Percentiles rank a stretch among this genome's conserved stretches.
Conservation (phyloP, 2,113 vertebrate genomes). For the Mastomys coucha region DNA sequence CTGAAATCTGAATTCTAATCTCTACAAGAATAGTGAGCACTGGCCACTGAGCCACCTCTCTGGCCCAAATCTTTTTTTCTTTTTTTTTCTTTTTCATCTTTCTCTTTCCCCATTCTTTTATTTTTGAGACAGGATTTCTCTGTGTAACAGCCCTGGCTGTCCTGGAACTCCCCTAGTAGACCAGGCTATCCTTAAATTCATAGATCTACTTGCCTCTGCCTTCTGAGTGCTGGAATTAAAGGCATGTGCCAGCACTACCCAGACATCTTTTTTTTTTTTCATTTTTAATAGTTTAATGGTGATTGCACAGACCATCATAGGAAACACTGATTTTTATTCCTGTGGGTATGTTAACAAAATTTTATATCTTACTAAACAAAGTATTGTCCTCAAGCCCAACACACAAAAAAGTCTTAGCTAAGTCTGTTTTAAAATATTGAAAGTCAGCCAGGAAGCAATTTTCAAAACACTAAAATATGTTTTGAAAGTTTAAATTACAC, state of each 20-base stretch:
- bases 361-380: neutral
- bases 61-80: neutral
- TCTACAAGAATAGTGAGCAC: neutral
- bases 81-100: neutral
- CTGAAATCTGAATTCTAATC: neutral
- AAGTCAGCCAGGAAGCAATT: slow-evolving; percentile 21
- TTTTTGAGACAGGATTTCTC: neutral
- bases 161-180: neutral
- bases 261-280: neutral
- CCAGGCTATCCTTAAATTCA: neutral
- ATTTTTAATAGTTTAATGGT: slow-evolving; percentile 22
- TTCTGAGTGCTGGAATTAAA: neutral
- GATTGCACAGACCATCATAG: neutral
- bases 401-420: neutral
- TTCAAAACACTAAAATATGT: slow-evolving; percentile 15
- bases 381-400: neutral
- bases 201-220: neutral
- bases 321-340: neutral
- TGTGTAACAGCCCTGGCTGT: neutral
- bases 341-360: neutral
- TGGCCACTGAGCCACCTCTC: neutral
- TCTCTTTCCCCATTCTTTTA: neutral
- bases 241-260: neutral
- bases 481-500: slow-evolving; percentile 25
- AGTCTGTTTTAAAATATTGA: slow-evolving; percentile 5